Evolutionary conservation across 2,888 invertebrate genomes (phyloP).

Genomic region (Bimastos eiseni): DNA sequence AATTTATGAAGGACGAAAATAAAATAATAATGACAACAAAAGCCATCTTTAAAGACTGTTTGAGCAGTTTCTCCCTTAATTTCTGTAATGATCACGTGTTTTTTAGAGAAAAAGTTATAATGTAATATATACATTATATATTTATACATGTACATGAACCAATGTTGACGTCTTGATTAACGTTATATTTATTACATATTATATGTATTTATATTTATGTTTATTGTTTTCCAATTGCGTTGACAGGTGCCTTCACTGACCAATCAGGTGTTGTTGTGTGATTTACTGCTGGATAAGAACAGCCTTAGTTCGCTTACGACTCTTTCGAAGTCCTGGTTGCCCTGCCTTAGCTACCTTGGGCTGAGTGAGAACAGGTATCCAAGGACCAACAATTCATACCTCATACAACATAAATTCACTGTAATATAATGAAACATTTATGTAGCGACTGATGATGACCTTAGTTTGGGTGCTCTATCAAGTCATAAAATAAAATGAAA

Average conservation of each 20-base stretch:
- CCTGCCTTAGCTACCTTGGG: not conserved
- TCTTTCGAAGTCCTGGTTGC: not conserved
- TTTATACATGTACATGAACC: not conserved
- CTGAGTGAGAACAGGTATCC: constrained; percentile 16
- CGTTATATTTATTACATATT: not conserved
- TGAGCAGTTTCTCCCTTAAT: too few relatives aligned
- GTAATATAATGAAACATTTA: too few relatives aligned
- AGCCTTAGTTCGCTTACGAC: not conserved
- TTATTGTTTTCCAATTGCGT: not conserved
- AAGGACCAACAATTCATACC: not conserved
- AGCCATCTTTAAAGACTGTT: too few relatives aligned
- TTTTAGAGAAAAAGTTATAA: not conserved
- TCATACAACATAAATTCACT: too few relatives aligned
- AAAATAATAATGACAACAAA: too few relatives aligned
- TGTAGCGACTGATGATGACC: too few relatives aligned
- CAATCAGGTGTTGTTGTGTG: constrained; percentile 15
- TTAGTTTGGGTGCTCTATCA: too few relatives aligned
- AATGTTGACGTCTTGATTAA: not conserved
- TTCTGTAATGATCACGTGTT: too few relatives aligned
- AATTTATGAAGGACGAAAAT: too few relatives aligned
- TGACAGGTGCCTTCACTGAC: not conserved
- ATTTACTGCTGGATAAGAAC: constrained; percentile 10
- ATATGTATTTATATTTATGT: not conserved
- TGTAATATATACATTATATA: not conserved
- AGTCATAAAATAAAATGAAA: too few relatives aligned